Conservation (phyloP, 2,797 vertebrate genomes). For the Takifugu rubripes region DNA sequence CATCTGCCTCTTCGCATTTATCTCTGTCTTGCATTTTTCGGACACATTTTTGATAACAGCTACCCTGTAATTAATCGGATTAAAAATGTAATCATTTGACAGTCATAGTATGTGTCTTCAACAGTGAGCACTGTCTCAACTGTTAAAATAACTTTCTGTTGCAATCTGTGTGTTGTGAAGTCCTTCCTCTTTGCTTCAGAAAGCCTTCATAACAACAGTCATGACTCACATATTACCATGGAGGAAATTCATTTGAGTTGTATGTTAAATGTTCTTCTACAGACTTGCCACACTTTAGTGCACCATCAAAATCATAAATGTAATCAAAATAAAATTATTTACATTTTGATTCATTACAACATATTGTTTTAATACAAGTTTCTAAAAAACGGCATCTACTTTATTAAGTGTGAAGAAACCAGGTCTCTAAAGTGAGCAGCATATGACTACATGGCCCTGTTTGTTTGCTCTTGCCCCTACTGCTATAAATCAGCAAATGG, state of each 20-base stretch:
- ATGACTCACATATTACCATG: neutral
- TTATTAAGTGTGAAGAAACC: slow-evolving; percentile 10
- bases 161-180: slow-evolving; percentile 15
- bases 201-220: neutral
- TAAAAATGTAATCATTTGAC: neutral
- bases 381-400: too few species aligned
- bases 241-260: neutral
- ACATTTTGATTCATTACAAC: too few species aligned
- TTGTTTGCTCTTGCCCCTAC: slow-evolving; percentile 65
- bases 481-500: slow-evolving; percentile 67
- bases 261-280: slow-evolving; percentile 26
- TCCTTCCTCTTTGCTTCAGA: slow-evolving; percentile 23
- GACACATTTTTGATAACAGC: too few species aligned
- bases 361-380: too few species aligned
- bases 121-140: slow-evolving; percentile 10
- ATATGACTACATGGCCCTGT: slow-evolving; percentile 67
- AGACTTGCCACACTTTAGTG: slow-evolving; percentile 38
- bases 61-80: neutral
- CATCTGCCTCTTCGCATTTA: too few species aligned
- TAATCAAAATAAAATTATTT: too few species aligned
- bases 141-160: slow-evolving; percentile 19
- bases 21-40: too few species aligned
- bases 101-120: slow-evolving; percentile 5
- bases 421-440: slow-evolving; percentile 58
- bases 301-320: slow-evolving; percentile 27